phyloP scores from a whole-genome alignment of 2,888 invertebrate genomes.

The Drosophila austrosaltans region DNA sequence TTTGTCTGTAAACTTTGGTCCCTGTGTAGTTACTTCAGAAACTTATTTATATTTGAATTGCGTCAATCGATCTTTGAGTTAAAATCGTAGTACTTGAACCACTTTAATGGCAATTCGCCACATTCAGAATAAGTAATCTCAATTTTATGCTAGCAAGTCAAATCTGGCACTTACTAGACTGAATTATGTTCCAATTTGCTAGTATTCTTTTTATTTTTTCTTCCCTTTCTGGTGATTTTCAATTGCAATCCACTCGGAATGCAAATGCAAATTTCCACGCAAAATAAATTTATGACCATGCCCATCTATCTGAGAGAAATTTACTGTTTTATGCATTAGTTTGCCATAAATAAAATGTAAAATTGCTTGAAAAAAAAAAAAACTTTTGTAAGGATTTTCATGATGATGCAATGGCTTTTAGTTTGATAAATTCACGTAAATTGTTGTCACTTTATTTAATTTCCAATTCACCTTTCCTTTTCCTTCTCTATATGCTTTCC shows the following conservation, averaged over 20 bases:
- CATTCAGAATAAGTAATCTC: neutral
- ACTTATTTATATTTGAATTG: too few species aligned
- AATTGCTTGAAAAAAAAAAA: neutral
- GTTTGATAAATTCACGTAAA: slow-evolving; percentile 11
- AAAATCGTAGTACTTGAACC: neutral
- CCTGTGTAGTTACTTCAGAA: too few species aligned
- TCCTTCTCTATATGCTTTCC: neutral
- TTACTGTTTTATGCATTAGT: slow-evolving; percentile 10
- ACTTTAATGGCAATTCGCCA: slow-evolving; percentile 2
- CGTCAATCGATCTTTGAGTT: too few species aligned
- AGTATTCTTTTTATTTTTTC: neutral
- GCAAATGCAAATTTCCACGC: neutral
- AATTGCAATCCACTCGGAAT: slow-evolving; percentile 5
- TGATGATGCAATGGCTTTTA: slow-evolving; percentile 11
- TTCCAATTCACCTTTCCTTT: slow-evolving; percentile 5
- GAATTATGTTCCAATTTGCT: slow-evolving; percentile 5
- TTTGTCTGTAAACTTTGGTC: too few species aligned
- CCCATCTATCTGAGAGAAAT: slow-evolving; percentile 4
- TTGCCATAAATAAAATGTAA: slow-evolving; percentile 8
- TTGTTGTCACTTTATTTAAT: slow-evolving; percentile 13
- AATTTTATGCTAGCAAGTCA: neutral
- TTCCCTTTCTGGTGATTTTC: neutral
- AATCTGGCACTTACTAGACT: slow-evolving; percentile 10
- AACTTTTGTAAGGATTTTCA: neutral
- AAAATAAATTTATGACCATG: slow-evolving; percentile 3